phyloP scores from a whole-genome alignment of 1,140 invertebrate species.

The Caenorhabditis remanei region DNA sequence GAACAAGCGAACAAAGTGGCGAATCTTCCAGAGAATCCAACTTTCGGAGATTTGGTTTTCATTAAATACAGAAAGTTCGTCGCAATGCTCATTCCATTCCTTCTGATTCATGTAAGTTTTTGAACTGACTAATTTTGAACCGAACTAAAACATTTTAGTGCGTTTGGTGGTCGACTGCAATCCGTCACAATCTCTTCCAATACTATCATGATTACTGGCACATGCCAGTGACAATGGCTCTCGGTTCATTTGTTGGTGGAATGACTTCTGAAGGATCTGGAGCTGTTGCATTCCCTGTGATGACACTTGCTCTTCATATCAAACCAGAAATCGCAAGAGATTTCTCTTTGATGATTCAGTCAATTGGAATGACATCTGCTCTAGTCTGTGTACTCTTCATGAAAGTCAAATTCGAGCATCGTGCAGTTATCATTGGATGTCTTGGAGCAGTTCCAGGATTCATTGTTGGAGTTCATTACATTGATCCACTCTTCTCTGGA shows the following conservation, averaged over 20 bases:
- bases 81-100: constrained; percentile 68
- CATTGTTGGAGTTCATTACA: constrained; percentile 70
- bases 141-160: constrained; percentile 12
- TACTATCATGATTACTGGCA: constrained; percentile 65
- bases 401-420: constrained; percentile 71
- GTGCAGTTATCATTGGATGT: constrained; percentile 70
- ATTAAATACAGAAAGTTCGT: constrained; percentile 70
- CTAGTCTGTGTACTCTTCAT: constrained; percentile 73
- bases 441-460: constrained; percentile 71
- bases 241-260: constrained; percentile 70
- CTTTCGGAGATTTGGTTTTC: constrained; percentile 66
- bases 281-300: constrained; percentile 75
- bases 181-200: constrained; percentile 70
- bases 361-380: constrained; percentile 72
- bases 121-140: background rate
- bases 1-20: constrained; percentile 58
- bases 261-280: constrained; percentile 70
- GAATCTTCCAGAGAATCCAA: constrained; percentile 64
- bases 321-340: constrained; percentile 71
- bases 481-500: constrained; percentile 65
- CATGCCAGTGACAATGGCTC: constrained; percentile 72
- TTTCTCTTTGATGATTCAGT: constrained; percentile 76
- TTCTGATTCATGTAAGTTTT: constrained; percentile 67
- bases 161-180: constrained; percentile 70
- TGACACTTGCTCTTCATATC: constrained; percentile 73